phyloP scores from a whole-genome alignment of 2,113 vertebrate genomes.

The Zosterops lateralis region DNA sequence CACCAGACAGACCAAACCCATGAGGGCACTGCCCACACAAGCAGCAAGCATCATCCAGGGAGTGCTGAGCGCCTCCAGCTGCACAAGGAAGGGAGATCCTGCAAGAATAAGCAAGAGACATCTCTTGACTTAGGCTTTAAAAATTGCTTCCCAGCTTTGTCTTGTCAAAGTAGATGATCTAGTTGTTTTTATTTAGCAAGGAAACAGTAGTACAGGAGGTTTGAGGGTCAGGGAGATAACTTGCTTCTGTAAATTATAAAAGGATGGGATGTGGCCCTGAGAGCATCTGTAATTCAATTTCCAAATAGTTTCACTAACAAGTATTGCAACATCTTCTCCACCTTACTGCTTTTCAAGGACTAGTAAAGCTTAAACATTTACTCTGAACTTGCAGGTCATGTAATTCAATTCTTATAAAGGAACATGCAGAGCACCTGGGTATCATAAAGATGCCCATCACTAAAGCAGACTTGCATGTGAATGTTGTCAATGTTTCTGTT shows the following conservation, averaged over 20 bases:
- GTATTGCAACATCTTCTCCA: neutral
- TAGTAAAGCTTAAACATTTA: constrained; percentile 8
- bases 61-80: neutral
- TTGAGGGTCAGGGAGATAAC: constrained; percentile 15
- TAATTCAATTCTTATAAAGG: constrained; percentile 27
- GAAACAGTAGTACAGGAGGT: neutral
- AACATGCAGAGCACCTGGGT: neutral
- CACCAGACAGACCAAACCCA: neutral
- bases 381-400: constrained; percentile 15
- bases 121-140: neutral
- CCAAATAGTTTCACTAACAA: constrained; percentile 3
- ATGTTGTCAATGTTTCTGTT: neutral
- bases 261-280: neutral
- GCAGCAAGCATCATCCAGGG: neutral
- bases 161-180: constrained; percentile 5
- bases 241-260: constrained; percentile 17
- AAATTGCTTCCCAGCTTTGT: neutral
- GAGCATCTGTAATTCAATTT: neutral
- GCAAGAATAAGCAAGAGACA: neutral
- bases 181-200: constrained; percentile 22
- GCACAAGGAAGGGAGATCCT: neutral
- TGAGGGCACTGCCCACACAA: accelerated
- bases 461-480: neutral
- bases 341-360: constrained; percentile 19
- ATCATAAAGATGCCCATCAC: neutral